Conservation (phyloP, 2,797 vertebrate genomes). For the Rhinatrema bivittatum region DNA sequence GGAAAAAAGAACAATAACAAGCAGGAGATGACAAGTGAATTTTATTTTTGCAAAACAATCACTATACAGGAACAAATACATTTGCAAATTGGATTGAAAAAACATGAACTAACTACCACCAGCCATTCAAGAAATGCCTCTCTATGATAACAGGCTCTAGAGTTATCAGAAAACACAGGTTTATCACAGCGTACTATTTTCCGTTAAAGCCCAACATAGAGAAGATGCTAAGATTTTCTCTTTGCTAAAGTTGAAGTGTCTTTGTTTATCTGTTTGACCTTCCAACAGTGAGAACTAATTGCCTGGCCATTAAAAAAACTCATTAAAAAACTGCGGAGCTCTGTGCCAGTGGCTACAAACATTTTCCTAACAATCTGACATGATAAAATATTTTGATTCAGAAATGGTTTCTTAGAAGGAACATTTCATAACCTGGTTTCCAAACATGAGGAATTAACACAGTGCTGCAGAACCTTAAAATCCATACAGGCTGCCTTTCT, state of each 20-base stretch:
- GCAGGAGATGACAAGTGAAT: constrained; percentile 62
- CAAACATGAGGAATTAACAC: constrained; percentile 8
- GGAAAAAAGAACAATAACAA: neutral
- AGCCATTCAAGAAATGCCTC: constrained; percentile 70
- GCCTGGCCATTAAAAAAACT: no score
- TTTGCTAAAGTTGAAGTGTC: constrained; percentile 73
- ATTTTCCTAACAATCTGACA: no score
- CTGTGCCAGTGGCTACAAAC: no score
- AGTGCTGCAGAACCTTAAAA: constrained; percentile 19
- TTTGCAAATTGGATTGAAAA: constrained; percentile 74
- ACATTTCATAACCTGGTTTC: constrained; percentile 21
- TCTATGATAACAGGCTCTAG: constrained; percentile 66
- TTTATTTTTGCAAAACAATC: constrained; percentile 82
- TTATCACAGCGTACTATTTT: constrained; percentile 47
- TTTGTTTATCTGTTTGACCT: constrained; percentile 30
- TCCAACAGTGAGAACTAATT: no score
- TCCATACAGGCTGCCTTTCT: constrained; percentile 1
- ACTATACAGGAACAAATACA: constrained; percentile 83
- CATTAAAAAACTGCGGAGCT: no score
- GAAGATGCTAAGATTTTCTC: constrained; percentile 40
- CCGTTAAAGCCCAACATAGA: constrained; percentile 48
- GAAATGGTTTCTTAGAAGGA: constrained; percentile 29
- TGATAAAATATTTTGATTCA: constrained; percentile 30
- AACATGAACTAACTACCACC: constrained; percentile 78
- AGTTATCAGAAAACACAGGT: constrained; percentile 60